These are phyloP conservation scores for Coenonympha glycerion DNA, from an alignment of 2,888 invertebrate species.

Conservation along the genomic window DNA sequence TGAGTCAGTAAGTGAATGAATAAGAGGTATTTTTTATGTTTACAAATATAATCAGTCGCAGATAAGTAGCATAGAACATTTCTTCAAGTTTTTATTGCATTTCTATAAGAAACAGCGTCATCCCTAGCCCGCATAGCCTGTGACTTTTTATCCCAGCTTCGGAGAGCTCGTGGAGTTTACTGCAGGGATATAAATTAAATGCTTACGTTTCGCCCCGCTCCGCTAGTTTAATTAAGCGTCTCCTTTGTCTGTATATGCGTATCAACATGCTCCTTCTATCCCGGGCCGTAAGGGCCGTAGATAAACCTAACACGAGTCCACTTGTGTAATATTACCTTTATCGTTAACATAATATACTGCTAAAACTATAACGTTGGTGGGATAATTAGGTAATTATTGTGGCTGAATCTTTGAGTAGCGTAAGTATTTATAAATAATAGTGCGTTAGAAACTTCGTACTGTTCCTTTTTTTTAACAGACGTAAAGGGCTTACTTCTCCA, in stretches of 20 bases:
- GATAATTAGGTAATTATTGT: conserved; percentile 1
- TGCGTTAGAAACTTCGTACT: no score
- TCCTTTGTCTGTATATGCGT: conserved; percentile 70
- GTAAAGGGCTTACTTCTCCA: no score
- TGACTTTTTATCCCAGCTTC: conserved; percentile 41
- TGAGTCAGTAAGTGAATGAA: no score
- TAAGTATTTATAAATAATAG: no score
- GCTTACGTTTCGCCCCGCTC: conserved; percentile 73
- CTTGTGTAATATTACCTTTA: conserved; percentile 5
- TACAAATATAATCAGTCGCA: no score
- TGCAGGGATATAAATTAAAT: conserved; percentile 75
- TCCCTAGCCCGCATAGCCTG: conserved; percentile 29
- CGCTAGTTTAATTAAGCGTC: conserved; percentile 75
- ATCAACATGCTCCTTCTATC: conserved; percentile 62
- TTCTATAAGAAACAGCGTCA: no score
- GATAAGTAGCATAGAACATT: no score
- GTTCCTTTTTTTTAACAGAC: no score
- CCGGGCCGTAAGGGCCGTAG: conserved; percentile 31
- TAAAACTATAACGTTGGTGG: neutral
- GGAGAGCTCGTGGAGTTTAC: conserved; percentile 69
- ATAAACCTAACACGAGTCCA: conserved; percentile 16
- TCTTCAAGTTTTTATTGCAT: no score
- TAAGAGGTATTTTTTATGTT: no score
- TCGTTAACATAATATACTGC: conserved; percentile 3
- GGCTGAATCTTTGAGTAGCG: neutral